phyloP scores from a whole-genome alignment of 1,140 invertebrate species.

The Papilio dardanus region DNA sequence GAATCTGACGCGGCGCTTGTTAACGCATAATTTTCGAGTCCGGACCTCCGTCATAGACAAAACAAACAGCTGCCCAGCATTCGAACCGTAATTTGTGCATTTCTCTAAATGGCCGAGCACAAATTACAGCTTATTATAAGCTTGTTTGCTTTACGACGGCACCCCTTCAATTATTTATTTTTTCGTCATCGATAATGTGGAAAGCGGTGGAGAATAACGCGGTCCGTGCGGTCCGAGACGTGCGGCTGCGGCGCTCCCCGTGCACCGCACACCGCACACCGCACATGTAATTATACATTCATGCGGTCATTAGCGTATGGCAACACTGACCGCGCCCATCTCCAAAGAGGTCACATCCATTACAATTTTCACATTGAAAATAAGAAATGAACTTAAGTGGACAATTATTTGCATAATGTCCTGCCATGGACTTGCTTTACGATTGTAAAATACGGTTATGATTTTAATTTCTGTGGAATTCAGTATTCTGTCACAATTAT shows the following conservation, averaged over 20 bases:
- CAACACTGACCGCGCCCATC: slow-evolving; percentile 37
- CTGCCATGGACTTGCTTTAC: background rate
- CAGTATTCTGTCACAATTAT: background rate
- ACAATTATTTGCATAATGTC: slow-evolving; percentile 7
- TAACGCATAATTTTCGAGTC: slow-evolving; percentile 77
- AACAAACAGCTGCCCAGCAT: slow-evolving; percentile 78
- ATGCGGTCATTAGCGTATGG: slow-evolving; percentile 35
- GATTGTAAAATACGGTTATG: background rate
- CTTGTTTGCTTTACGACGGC: slow-evolving; percentile 81
- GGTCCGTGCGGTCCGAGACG: slow-evolving; percentile 63
- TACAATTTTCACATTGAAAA: slow-evolving; percentile 37
- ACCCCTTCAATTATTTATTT: slow-evolving; percentile 80
- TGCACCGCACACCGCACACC: background rate
- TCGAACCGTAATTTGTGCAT: slow-evolving; percentile 74
- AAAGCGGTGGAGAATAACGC: slow-evolving; percentile 78
- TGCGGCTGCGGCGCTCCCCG: slow-evolving; percentile 46
- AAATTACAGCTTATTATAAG: slow-evolving; percentile 82
- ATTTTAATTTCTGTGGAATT: background rate
- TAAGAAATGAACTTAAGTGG: slow-evolving; percentile 7
- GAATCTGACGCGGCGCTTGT: slow-evolving; percentile 82
- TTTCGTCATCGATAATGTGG: slow-evolving; percentile 78
- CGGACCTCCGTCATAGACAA: slow-evolving; percentile 81
- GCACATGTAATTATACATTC: slow-evolving; percentile 29
- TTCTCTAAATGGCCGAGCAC: slow-evolving; percentile 81
- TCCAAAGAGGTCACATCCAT: slow-evolving; percentile 53